phyloP scores from a whole-genome alignment of 2,113 vertebrate species.

The Pan paniscus region DNA sequence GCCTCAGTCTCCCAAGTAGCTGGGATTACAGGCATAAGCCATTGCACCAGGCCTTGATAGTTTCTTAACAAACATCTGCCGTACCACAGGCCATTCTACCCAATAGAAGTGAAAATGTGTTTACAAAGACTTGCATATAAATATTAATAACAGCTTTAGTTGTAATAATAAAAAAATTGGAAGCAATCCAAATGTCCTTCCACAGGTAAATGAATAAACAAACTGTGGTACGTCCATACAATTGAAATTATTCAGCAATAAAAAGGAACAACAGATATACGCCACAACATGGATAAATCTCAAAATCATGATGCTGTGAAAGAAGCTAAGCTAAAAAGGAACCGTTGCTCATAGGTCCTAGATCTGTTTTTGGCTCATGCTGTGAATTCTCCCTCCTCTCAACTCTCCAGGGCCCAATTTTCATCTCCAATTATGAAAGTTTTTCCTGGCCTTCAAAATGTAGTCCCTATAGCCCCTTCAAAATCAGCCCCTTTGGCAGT shows the following conservation, averaged over 20 bases:
- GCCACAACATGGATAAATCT: not conserved
- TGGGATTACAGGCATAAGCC: too few relatives aligned
- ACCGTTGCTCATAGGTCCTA: not conserved
- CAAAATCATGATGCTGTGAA: not conserved
- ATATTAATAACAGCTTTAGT: not conserved
- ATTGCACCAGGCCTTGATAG: not conserved
- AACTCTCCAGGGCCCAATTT: not conserved
- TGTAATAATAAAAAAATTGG: not conserved
- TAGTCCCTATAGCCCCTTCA: not conserved
- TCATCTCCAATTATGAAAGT: not conserved
- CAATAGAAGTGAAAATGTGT: not conserved
- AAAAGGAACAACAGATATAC: not conserved
- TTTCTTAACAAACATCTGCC: not conserved
- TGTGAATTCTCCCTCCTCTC: not conserved
- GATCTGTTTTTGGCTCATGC: not conserved
- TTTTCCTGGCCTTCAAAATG: not conserved
- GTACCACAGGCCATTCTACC: not conserved
- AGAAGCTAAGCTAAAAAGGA: not conserved
- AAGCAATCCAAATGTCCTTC: not conserved
- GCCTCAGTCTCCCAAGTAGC: too few relatives aligned
- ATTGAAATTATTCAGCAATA: not conserved
- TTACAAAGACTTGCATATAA: not conserved
- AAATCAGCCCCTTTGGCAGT: not conserved
- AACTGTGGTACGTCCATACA: not conserved
- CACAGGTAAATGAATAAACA: not conserved